Conservation (phyloP, 2,797 vertebrate genomes). For the Notolabrus celidotus region DNA sequence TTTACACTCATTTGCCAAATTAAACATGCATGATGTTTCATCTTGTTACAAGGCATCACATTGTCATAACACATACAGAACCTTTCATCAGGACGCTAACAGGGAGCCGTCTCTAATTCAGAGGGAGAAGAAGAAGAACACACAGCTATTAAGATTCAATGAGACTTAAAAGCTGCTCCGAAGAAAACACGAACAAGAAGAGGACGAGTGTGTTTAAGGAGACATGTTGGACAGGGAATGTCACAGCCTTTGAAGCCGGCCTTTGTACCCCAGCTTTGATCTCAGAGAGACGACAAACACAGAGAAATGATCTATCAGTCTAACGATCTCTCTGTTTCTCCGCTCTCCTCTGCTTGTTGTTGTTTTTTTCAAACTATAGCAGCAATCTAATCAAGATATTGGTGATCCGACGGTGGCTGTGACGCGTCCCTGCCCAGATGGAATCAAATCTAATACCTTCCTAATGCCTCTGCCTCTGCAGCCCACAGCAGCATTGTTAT, state of each 20-base stretch:
- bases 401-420: conserved; percentile 39
- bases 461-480: conserved; percentile 50
- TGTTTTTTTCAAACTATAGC: conserved; percentile 36
- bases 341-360: conserved; percentile 5
- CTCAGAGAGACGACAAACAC: conserved; percentile 16
- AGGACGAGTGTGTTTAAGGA: conserved; percentile 6
- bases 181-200: neutral
- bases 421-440: conserved; percentile 48
- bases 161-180: conserved; percentile 32
- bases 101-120: conserved; percentile 41
- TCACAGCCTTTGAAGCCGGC: conserved; percentile 31
- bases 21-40: conserved; percentile 11
- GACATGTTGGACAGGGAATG: conserved; percentile 22
- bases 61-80: conserved; percentile 5
- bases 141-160: conserved; percentile 13
- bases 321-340: conserved; percentile 1
- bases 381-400: conserved; percentile 64
- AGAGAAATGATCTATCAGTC: conserved; percentile 17
- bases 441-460: conserved; percentile 68
- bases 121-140: conserved; percentile 15
- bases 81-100: conserved; percentile 6
- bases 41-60: conserved; percentile 5
- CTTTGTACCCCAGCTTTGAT: conserved; percentile 39
- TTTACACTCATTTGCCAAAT: conserved; percentile 39
- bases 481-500: conserved; percentile 28